phyloP scores from a whole-genome alignment of 2,888 invertebrate species.

The Perizoma flavofasciatum region DNA sequence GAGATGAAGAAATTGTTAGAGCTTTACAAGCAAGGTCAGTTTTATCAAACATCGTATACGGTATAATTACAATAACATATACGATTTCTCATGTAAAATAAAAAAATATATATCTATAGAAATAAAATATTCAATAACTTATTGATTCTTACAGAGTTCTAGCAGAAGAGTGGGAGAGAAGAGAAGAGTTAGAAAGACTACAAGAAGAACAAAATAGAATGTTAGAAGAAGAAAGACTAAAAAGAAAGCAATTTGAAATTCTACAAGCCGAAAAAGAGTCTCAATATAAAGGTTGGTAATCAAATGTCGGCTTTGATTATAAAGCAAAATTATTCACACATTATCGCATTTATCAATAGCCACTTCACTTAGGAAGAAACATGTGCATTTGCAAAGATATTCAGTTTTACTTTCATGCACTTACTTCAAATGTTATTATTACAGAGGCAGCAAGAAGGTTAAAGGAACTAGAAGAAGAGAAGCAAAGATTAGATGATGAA shows the following conservation, averaged over 20 bases:
- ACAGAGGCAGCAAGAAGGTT: conserved; percentile 89
- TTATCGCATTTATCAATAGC: too few relatives aligned
- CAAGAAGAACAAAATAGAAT: conserved; percentile 90
- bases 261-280: conserved; percentile 88
- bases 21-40: conserved; percentile 85
- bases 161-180: conserved; percentile 92
- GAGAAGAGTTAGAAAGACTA: conserved; percentile 91
- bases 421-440: conserved; percentile 33
- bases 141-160: conserved; percentile 80
- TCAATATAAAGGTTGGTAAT: conserved; percentile 84
- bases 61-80: too few relatives aligned
- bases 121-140: too few relatives aligned
- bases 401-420: too few relatives aligned
- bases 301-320: too few relatives aligned
- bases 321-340: too few relatives aligned
- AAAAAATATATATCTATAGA: too few relatives aligned
- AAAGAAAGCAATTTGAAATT: conserved; percentile 89
- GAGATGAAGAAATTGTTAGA: conserved; percentile 92
- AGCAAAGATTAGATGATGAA: conserved; percentile 87
- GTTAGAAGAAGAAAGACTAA: conserved; percentile 89
- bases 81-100: too few relatives aligned
- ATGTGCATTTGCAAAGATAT: too few relatives aligned
- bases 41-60: neutral
- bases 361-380: too few relatives aligned
- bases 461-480: conserved; percentile 88